Percentiles rank a stretch among this genome's conserved stretches.
Evolutionary conservation across 1,140 invertebrate species (phyloP).

Genomic region (Hyposmocoma kahamanoa): DNA sequence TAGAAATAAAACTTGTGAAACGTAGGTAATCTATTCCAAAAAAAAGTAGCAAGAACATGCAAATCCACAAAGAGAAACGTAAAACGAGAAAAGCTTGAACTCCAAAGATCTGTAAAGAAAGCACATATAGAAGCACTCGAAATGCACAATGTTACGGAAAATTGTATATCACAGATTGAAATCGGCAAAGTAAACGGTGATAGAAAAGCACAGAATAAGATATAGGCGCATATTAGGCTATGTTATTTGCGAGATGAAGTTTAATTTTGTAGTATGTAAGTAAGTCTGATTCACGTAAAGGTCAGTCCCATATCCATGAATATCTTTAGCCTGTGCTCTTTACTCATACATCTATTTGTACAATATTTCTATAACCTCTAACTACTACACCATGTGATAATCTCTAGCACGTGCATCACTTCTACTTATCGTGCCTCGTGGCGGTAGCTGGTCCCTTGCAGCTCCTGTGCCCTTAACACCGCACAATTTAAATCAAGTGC

Average conservation of each 20-base stretch:
- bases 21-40: neutral
- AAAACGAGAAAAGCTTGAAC: conserved; percentile 24
- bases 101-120: conserved; percentile 19
- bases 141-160: conserved; percentile 1
- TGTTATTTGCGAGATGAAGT: conserved; percentile 66
- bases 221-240: conserved; percentile 67
- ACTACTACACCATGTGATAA: conserved; percentile 12
- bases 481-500: conserved; percentile 43
- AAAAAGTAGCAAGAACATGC: neutral
- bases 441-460: conserved; percentile 61
- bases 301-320: conserved; percentile 36
- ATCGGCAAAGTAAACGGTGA: conserved; percentile 36
- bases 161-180: too few relatives aligned
- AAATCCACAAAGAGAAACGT: neutral
- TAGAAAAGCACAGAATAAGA: conserved; percentile 57
- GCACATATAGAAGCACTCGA: conserved; percentile 9
- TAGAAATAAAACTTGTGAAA: conserved; percentile 23
- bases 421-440: conserved; percentile 36
- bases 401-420: conserved; percentile 42
- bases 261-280: conserved; percentile 37
- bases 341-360: conserved; percentile 37
- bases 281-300: conserved; percentile 28
- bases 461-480: conserved; percentile 44
- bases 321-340: conserved; percentile 47
- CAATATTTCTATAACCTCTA: conserved; percentile 13